phyloP scores from a whole-genome alignment of 2,113 vertebrate species.

The Columbina picui region DNA sequence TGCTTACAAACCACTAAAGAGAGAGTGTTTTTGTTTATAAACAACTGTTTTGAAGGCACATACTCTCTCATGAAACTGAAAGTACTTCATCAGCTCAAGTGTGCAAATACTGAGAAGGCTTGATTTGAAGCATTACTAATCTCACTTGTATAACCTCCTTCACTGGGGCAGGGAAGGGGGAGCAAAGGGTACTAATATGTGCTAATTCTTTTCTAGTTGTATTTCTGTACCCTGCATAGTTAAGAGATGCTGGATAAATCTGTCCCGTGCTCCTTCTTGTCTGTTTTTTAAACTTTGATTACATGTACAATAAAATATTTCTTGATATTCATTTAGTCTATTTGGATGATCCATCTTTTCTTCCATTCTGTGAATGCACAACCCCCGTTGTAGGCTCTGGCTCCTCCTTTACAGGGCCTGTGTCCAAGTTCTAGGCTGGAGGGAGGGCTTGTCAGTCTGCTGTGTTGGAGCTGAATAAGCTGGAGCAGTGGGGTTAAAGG shows the following conservation, averaged over 20 bases:
- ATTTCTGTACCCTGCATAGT: conserved; percentile 64
- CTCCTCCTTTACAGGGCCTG: background rate
- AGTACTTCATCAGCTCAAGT: conserved; percentile 17
- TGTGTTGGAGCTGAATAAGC: background rate
- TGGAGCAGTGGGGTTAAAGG: background rate
- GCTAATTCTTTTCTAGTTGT: conserved; percentile 41
- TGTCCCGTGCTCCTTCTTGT: conserved; percentile 59
- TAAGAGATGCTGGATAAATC: conserved; percentile 42
- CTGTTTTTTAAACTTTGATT: conserved; percentile 67
- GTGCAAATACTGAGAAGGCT: conserved; percentile 50
- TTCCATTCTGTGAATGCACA: background rate
- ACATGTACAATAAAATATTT: conserved; percentile 79
- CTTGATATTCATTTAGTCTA: conserved; percentile 67
- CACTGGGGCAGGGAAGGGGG: conserved; percentile 14
- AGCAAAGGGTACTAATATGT: conserved; percentile 56
- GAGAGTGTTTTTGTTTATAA: background rate
- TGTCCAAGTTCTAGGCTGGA: background rate
- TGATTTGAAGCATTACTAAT: conserved; percentile 55
- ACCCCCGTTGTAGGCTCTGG: background rate
- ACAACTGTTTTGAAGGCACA: background rate
- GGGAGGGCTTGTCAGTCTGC: background rate
- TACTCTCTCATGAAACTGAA: conserved; percentile 43
- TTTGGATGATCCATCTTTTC: conserved; percentile 13
- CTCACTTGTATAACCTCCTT: conserved; percentile 29
- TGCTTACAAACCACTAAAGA: conserved; percentile 46